Evolutionary conservation across 2,888 invertebrate species (phyloP).

Genomic region (Sericinus montela): DNA sequence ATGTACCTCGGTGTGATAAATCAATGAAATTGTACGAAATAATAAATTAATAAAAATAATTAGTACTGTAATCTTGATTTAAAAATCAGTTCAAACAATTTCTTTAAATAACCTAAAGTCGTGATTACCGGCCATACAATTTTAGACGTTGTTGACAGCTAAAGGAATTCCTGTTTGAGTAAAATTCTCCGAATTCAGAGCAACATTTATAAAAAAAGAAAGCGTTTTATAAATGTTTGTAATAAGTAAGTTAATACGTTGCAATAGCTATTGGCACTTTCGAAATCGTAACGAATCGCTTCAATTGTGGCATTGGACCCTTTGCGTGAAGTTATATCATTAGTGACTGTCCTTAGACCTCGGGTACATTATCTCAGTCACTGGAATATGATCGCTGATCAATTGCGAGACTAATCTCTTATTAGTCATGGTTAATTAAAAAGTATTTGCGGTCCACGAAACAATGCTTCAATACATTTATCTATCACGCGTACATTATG

Average conservation of each 20-base stretch:
- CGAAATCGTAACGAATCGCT: conserved; percentile 52
- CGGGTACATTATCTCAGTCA: conserved; percentile 16
- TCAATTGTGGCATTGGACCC: conserved; percentile 44
- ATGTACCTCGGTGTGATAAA: no score
- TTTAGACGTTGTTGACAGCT: no score
- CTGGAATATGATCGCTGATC: conserved; percentile 23
- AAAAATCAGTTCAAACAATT: no score
- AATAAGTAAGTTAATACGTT: background rate
- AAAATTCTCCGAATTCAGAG: background rate
- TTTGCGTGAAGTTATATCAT: conserved; percentile 44
- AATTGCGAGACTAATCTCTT: conserved; percentile 3
- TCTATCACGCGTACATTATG: background rate
- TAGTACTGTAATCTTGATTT: no score
- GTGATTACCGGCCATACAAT: no score
- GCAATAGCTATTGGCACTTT: conserved; percentile 31
- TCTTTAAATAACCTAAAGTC: no score
- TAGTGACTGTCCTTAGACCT: conserved; percentile 33
- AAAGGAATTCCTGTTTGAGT: background rate
- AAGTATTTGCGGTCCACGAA: conserved; percentile 7
- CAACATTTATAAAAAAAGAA: background rate
- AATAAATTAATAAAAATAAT: no score
- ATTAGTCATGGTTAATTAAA: conserved; percentile 16
- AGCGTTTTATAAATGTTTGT: background rate
- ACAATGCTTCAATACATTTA: background rate
- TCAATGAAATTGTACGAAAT: no score